Evolutionary conservation across 2,113 vertebrate species (phyloP).

Genomic region (Cyanoliseus patagonus): DNA sequence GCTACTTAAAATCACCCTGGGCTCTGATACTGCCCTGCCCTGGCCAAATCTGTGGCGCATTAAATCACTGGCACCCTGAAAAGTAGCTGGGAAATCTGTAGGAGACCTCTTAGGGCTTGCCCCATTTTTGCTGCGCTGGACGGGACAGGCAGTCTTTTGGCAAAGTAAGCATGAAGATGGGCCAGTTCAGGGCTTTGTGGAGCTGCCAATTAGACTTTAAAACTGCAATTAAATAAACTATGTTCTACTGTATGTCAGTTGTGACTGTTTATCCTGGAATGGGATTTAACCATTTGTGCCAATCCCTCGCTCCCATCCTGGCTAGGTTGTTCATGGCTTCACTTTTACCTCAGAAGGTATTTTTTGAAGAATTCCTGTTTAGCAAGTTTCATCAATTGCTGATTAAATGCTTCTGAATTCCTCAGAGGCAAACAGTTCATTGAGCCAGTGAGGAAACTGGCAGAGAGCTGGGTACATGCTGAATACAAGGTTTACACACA

Average conservation of each 20-base stretch:
- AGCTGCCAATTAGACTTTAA: constrained; percentile 28
- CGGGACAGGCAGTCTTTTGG: background rate
- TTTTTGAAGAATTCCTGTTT: background rate
- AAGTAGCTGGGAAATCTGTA: background rate
- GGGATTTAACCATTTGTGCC: background rate
- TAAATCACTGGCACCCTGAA: background rate
- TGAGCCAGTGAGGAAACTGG: background rate
- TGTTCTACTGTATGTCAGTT: background rate
- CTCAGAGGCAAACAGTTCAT: background rate
- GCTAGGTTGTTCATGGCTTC: background rate
- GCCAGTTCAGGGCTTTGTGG: constrained; percentile 24
- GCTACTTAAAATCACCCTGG: background rate
- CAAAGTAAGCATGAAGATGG: background rate
- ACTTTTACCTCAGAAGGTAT: background rate
- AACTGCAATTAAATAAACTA: background rate
- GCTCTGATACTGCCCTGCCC: background rate
- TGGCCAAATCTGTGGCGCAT: background rate
- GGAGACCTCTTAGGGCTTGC: background rate
- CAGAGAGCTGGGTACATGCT: background rate
- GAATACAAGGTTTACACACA: background rate
- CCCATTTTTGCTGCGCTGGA: background rate
- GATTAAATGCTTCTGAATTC: background rate
- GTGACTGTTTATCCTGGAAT: background rate
- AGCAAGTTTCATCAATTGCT: background rate
- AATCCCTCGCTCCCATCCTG: fast-evolving